Evolutionary conservation across 2,888 invertebrate genomes (phyloP).

Genomic region (Prosopocoilus inquinatus): DNA sequence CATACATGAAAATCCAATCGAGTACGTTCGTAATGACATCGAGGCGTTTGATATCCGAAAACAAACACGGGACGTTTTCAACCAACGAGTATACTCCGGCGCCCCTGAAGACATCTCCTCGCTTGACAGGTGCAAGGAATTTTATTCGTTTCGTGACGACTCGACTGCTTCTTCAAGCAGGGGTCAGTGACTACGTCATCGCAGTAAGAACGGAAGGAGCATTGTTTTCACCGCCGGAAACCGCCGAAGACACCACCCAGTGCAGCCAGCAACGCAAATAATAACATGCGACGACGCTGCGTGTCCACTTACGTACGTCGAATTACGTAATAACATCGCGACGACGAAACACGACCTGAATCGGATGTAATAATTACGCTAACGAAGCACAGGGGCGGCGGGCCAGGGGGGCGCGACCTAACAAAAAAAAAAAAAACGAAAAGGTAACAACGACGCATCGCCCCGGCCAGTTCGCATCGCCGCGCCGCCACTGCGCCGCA

Average conservation of each 20-base stretch:
- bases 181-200: conserved; percentile 17
- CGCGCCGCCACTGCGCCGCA: no score
- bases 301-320: neutral
- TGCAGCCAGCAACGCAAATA: neutral
- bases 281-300: neutral
- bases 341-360: no score
- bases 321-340: neutral
- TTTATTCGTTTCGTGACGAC: conserved; percentile 10
- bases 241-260: conserved; percentile 15
- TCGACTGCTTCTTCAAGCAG: conserved; percentile 7
- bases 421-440: no score
- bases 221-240: conserved; percentile 20
- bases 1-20: no score
- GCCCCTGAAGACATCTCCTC: conserved; percentile 2
- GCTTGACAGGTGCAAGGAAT: neutral
- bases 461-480: no score
- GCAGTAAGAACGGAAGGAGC: conserved; percentile 21
- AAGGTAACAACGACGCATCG: no score
- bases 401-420: no score
- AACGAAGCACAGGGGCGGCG: no score
- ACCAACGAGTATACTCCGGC: no score
- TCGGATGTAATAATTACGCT: no score
- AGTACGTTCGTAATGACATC: no score
- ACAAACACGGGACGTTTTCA: neutral
- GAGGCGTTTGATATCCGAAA: neutral